A percentile compares a stretch with the other conserved stretches of the same genome.
Evolutionary conservation across 2,888 invertebrate genomes (phyloP).

Genomic region (Acanthococcus lagerstroemiae): DNA sequence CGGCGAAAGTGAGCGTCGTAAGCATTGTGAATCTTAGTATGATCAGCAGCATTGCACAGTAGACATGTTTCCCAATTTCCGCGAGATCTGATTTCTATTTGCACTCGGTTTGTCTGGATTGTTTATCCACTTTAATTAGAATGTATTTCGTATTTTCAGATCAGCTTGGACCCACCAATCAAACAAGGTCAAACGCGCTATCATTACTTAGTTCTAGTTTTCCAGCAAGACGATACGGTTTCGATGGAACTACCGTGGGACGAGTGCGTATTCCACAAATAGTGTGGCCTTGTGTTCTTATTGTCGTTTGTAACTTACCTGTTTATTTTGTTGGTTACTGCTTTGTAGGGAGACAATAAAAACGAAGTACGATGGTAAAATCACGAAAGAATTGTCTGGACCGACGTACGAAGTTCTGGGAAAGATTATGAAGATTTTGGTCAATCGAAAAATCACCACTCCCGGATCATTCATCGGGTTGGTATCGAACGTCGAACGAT

Average conservation of each 20-base stretch:
- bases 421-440: slow-evolving; percentile 91
- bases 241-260: slow-evolving; percentile 81
- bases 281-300: not conserved
- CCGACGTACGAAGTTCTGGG: slow-evolving; percentile 92
- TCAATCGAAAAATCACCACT: slow-evolving; percentile 86
- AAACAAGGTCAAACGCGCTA: slow-evolving; percentile 99
- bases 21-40: no score
- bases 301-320: not conserved
- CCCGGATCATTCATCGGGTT: slow-evolving; percentile 89
- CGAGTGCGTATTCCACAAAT: slow-evolving; percentile 63
- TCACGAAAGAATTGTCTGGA: slow-evolving; percentile 81
- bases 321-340: slow-evolving; percentile 9
- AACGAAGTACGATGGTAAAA: slow-evolving; percentile 86
- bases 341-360: slow-evolving; percentile 69
- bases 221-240: slow-evolving; percentile 86
- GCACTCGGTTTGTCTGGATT: not conserved
- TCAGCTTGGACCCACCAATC: slow-evolving; percentile 93
- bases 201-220: slow-evolving; percentile 87
- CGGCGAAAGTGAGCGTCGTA: no score
- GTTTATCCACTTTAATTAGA: no score
- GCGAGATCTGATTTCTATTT: no score
- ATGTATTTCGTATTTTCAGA: slow-evolving; percentile 41
- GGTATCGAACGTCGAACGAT: no score
- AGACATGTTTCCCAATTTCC: no score
- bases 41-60: no score